Percentiles rank a stretch among this genome's conserved stretches.
Conservation (phyloP, 2,888 invertebrate species). For the Diarsia dahlii region DNA sequence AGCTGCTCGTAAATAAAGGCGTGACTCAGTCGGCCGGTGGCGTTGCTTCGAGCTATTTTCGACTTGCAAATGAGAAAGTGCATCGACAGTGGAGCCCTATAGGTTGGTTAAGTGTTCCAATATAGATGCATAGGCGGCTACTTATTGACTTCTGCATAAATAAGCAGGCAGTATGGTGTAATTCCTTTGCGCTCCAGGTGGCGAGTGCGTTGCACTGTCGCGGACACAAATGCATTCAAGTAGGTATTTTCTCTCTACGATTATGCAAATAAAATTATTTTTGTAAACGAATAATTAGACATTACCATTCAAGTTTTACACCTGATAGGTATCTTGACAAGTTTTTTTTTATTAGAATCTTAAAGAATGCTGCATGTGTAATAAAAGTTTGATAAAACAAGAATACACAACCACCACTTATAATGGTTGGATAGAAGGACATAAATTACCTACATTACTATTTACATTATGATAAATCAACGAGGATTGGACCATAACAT, state of each 20-base stretch:
- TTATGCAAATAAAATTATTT: constrained; percentile 10
- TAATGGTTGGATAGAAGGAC: constrained; percentile 19
- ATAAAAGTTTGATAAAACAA: constrained; percentile 29
- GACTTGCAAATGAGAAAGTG: constrained; percentile 88
- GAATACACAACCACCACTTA: constrained; percentile 13
- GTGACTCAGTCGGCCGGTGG: constrained; percentile 79
- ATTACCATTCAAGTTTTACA: constrained; percentile 32
- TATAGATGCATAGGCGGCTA: constrained; percentile 53
- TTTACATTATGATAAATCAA: constrained; percentile 30
- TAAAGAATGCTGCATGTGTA: constrained; percentile 38
- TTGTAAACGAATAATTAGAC: constrained; percentile 27
- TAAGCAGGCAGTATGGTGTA: constrained; percentile 46
- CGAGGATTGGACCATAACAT: constrained; percentile 36
- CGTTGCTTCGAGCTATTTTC: constrained; percentile 82
- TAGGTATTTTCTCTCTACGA: constrained; percentile 30
- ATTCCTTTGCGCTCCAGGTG: constrained; percentile 62
- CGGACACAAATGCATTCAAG: constrained; percentile 19
- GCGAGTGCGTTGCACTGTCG: constrained; percentile 66
- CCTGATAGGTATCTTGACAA: constrained; percentile 24
- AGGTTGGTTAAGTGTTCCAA: constrained; percentile 53
- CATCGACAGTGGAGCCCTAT: constrained; percentile 74
- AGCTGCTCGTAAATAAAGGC: constrained; percentile 82
- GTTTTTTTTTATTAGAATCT: constrained; percentile 5
- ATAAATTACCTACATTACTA: constrained; percentile 26
- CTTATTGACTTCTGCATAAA: constrained; percentile 57